phyloP scores from a whole-genome alignment of 1,140 invertebrate species.

The Contarinia nasturtii region DNA sequence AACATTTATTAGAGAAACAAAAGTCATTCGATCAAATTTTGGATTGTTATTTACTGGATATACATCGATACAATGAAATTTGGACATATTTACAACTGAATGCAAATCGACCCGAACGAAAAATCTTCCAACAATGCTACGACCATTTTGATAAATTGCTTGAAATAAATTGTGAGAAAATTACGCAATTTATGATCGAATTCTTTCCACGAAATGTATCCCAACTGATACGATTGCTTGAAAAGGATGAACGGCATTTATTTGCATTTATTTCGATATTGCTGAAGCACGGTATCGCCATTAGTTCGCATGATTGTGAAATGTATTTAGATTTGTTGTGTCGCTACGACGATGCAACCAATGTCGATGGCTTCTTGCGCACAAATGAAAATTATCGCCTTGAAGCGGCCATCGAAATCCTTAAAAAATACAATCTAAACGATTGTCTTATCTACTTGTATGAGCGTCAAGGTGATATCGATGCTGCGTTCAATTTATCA shows the following conservation, averaged over 20 bases:
- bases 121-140: slow-evolving; percentile 26
- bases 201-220: slow-evolving; percentile 22
- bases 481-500: slow-evolving; percentile 25
- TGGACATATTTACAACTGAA: slow-evolving; percentile 57
- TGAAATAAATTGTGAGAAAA: slow-evolving; percentile 24
- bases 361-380: slow-evolving; percentile 16
- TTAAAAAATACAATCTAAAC: slow-evolving; percentile 20
- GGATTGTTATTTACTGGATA: slow-evolving; percentile 27
- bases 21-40: slow-evolving; percentile 26
- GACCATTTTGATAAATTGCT: slow-evolving; percentile 21
- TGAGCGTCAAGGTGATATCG: slow-evolving; percentile 26
- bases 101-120: slow-evolving; percentile 29
- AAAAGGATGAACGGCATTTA: slow-evolving; percentile 25
- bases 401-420: slow-evolving; percentile 24
- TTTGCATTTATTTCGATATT: slow-evolving; percentile 42
- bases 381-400: slow-evolving; percentile 13
- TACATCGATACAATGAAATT: slow-evolving; percentile 41
- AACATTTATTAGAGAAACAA: slow-evolving; percentile 25
- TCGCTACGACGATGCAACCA: slow-evolving; percentile 27
- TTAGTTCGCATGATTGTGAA: slow-evolving; percentile 34
- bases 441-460: slow-evolving; percentile 24
- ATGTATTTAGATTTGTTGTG: slow-evolving; percentile 50
- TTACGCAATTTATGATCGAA: slow-evolving; percentile 31
- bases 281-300: slow-evolving; percentile 29
- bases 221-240: slow-evolving; percentile 22